These are phyloP conservation scores for Cotesia chilonis DNA, from an alignment of 1,140 invertebrate species.

Conservation along the genomic window DNA sequence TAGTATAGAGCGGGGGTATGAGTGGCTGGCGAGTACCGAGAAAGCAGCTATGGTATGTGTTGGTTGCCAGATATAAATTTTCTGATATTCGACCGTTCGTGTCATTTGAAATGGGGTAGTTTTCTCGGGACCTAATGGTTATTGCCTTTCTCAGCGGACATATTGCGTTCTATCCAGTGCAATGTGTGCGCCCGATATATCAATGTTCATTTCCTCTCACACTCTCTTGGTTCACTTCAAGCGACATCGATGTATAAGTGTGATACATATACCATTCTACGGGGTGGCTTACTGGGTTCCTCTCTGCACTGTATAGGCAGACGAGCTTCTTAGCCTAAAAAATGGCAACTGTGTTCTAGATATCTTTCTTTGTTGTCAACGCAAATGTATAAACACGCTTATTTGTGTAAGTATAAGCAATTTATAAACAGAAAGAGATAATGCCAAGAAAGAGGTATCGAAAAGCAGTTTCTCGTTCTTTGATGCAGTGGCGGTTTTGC, in stretches of 20 bases:
- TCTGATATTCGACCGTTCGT: slow-evolving; percentile 69
- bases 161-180: slow-evolving; percentile 72
- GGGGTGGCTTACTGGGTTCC: slow-evolving; percentile 8
- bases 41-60: slow-evolving; percentile 28
- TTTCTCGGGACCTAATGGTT: slow-evolving; percentile 72
- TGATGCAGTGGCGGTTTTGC: slow-evolving; percentile 37
- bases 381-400: not conserved
- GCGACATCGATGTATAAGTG: slow-evolving; percentile 12
- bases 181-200: slow-evolving; percentile 71
- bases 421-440: slow-evolving; percentile 41
- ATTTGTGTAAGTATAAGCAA: slow-evolving; percentile 18
- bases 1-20: too few species aligned
- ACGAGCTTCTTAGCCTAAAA: not conserved
- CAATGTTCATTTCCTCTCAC: slow-evolving; percentile 55
- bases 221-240: slow-evolving; percentile 36
- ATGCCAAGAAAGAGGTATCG: slow-evolving; percentile 47
- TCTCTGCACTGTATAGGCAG: too few species aligned
- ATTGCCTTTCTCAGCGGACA: slow-evolving; percentile 72
- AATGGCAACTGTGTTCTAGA: slow-evolving; percentile 7
- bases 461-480: slow-evolving; percentile 49
- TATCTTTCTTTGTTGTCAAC: too few species aligned
- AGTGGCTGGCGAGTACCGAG: slow-evolving; percentile 15
- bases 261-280: slow-evolving; percentile 16
- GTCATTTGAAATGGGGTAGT: slow-evolving; percentile 71
- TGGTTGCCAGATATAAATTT: slow-evolving; percentile 66